Evolutionary conservation across 2,797 vertebrate genomes (phyloP), one percentile per base, ranked within the genome.

Genomic region (Lerista edwardsae): DNA sequence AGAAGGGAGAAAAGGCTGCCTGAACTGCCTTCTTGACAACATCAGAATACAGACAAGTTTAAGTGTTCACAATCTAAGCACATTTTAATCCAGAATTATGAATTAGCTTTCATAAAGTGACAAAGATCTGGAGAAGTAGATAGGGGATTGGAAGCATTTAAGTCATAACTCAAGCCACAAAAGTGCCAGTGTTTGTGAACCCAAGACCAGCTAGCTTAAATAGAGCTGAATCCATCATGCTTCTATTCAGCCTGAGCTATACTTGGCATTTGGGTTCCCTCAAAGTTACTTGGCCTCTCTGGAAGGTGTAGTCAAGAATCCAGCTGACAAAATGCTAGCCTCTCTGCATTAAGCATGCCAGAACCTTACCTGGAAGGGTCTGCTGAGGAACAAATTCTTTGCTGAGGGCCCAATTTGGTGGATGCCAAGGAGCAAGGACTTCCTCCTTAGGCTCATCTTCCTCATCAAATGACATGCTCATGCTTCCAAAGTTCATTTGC

Each of bases 371-470:
- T 79, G 93, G 73, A 55, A 0, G 23, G 73, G 84, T 29, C 84
- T 4, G 57, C 29, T n/a, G 3, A 1, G 86, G 83, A 36, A 77
- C 62, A 74, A 79, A 75, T 39, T 80, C 92, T 73, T 79, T 59
- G 2, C 74, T 27, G 0, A 23, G 0, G 3, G 88, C 90, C 76
- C 83, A 89, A 1, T 0, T 0, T 0, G 36, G 62, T 11, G 10
- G 0, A 0, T 73, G 51, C 17, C 0, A 5, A 36, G 73, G 10
- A 11, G 17, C 15, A 36, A 51, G 31, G 10, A 25, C 14, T 9
- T 77, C 90, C 79, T 88, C 88, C 17, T 79, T 80, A 21, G 80
- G 72, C 47, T 94, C 91, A 21, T 95, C 90, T 80, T 95, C 95
- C 76, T 94, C 95, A 23, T 90, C 86, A 61, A 78, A 89, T 75